These are phyloP conservation scores for Dicentrarchus labrax DNA, from an alignment of 2,113 vertebrate species.

Conservation along the genomic window DNA sequence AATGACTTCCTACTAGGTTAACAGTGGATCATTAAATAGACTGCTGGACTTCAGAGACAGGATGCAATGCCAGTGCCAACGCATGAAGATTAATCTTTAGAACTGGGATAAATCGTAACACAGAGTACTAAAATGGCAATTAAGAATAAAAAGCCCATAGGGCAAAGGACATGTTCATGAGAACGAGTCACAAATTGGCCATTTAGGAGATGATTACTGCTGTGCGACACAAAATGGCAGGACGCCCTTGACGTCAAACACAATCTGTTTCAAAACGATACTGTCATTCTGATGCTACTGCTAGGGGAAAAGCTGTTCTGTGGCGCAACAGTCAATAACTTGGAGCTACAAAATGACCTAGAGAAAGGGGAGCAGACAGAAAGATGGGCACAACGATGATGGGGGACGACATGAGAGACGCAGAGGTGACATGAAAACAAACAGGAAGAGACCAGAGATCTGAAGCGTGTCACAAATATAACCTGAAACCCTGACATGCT, in stretches of 20 bases:
- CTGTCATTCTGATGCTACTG: conserved; percentile 29
- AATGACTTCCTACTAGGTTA: conserved; percentile 39
- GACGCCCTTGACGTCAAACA: conserved; percentile 41
- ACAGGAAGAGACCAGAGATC: conserved; percentile 16
- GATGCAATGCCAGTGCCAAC: background rate
- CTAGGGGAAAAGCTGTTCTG: background rate
- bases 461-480: conserved; percentile 9
- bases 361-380: conserved; percentile 4
- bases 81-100: conserved; percentile 19
- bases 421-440: background rate
- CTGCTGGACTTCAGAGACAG: conserved; percentile 22
- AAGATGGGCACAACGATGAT: background rate
- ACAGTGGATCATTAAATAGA: conserved; percentile 40
- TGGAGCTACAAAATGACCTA: conserved; percentile 11
- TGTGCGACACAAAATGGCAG: conserved; percentile 42
- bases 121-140: conserved; percentile 30
- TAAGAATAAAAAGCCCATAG: conserved; percentile 19
- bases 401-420: background rate
- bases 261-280: conserved; percentile 48
- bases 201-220: conserved; percentile 43
- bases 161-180: conserved; percentile 29
- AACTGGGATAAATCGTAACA: conserved; percentile 14
- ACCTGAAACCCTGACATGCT: conserved; percentile 24
- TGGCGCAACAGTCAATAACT: conserved; percentile 31
- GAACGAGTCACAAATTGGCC: conserved; percentile 50